Conservation (phyloP, 2,888 invertebrate species). For the Azorinus chamasolen region DNA sequence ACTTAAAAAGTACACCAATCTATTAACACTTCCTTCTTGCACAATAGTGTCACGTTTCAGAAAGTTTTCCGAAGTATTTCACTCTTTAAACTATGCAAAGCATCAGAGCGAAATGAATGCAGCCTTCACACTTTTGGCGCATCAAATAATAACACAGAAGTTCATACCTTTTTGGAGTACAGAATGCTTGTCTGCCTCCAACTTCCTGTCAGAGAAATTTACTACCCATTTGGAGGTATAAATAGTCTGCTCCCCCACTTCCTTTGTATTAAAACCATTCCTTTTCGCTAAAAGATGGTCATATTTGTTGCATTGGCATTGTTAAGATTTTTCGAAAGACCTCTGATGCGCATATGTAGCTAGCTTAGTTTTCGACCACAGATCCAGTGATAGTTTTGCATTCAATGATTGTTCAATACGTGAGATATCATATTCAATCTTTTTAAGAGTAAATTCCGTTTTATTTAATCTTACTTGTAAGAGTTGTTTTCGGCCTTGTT, state of each 20-base stretch:
- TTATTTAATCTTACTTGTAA: too few species aligned
- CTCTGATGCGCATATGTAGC: conserved; percentile 6
- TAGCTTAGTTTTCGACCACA: background rate
- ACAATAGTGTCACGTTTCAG: too few species aligned
- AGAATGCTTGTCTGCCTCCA: background rate
- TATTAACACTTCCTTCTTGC: too few species aligned
- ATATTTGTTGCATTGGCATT: conserved; percentile 1
- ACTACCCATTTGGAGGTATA: conserved; percentile 10
- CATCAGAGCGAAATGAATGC: too few species aligned
- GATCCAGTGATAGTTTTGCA: background rate
- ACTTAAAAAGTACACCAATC: too few species aligned
- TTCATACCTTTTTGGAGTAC: conserved; percentile 4
- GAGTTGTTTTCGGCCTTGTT: too few species aligned
- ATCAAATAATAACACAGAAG: conserved; percentile 10
- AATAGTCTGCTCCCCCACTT: background rate
- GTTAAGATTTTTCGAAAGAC: conserved; percentile 1
- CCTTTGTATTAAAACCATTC: background rate
- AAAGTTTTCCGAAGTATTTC: too few species aligned
- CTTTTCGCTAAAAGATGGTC: conserved; percentile 1
- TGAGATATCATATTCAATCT: too few species aligned
- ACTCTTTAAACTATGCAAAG: too few species aligned
- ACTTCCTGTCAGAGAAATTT: background rate
- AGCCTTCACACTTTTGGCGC: too few species aligned
- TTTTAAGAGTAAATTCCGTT: too few species aligned
- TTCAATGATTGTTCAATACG: too few species aligned